A percentile compares a stretch with the other conserved stretches of the same genome.
Evolutionary conservation across 1,140 invertebrate genomes (phyloP).

Genomic region (Caerostris extrusa): DNA sequence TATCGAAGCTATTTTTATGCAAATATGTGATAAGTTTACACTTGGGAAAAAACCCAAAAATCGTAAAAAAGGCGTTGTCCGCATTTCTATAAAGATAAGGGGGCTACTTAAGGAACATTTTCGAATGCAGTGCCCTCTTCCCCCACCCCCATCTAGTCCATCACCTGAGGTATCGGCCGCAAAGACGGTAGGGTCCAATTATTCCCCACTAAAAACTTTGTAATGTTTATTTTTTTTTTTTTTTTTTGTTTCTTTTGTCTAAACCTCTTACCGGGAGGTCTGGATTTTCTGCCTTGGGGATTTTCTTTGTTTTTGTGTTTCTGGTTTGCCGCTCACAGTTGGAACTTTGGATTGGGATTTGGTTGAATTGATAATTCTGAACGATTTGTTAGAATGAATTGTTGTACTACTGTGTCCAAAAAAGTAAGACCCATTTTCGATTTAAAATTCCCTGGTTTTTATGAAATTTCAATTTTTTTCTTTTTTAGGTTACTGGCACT

Average conservation of each 20-base stretch:
- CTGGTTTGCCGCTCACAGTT: not conserved
- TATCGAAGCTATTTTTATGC: no score
- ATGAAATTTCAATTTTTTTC: no score
- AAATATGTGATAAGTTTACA: not conserved
- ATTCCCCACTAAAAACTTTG: not conserved
- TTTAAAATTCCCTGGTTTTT: no score
- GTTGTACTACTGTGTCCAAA: no score
- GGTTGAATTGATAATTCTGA: no score
- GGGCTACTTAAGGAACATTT: not conserved
- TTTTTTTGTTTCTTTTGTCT: not conserved
- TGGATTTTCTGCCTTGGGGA: not conserved
- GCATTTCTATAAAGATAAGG: not conserved
- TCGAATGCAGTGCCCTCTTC: not conserved
- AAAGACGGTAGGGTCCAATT: not conserved
- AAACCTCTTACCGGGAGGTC: not conserved
- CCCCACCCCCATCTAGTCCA: not conserved
- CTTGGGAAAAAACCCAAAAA: not conserved
- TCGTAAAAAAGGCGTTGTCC: not conserved
- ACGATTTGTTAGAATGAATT: no score
- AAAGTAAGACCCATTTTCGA: no score
- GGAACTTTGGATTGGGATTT: not conserved
- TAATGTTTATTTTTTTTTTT: not conserved
- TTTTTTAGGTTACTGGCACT: no score
- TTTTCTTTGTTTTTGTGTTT: not conserved
- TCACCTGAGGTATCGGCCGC: not conserved